Conservation (phyloP, 2,797 vertebrate species). For the Gymnothorax reevesii region DNA sequence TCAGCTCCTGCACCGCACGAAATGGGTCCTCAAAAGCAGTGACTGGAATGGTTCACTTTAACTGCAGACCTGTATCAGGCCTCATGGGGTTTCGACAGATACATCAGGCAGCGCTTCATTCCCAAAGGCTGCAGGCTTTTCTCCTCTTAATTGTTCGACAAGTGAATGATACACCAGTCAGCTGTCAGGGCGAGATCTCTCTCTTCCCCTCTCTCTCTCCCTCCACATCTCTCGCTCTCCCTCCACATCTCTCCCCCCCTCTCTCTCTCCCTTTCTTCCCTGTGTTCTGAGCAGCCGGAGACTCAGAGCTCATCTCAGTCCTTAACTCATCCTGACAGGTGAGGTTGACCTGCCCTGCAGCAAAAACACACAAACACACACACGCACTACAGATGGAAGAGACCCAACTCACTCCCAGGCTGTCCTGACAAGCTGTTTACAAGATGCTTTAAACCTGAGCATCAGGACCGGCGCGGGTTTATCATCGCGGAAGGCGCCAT, state of each 20-base stretch:
- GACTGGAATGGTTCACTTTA: neutral
- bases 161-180: neutral
- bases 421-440: constrained; percentile 43
- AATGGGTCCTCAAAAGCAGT: neutral
- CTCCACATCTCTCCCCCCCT: neutral
- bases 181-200: neutral
- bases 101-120: neutral
- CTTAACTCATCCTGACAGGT: constrained; percentile 13
- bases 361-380: neutral
- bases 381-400: constrained; percentile 33
- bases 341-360: constrained; percentile 28
- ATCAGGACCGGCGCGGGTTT: constrained; percentile 2
- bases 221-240: neutral
- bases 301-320: neutral
- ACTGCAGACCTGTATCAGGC: neutral
- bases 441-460: constrained; percentile 23
- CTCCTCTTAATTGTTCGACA: neutral
- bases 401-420: constrained; percentile 36
- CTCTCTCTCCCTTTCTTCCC: neutral
- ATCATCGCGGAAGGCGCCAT: constrained; percentile 6
- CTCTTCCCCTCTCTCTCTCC: neutral
- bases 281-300: neutral
- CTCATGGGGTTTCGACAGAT: neutral
- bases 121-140: neutral
- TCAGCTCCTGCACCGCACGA: neutral